phyloP scores from a whole-genome alignment of 2,888 invertebrate species.

The Meganola albula region DNA sequence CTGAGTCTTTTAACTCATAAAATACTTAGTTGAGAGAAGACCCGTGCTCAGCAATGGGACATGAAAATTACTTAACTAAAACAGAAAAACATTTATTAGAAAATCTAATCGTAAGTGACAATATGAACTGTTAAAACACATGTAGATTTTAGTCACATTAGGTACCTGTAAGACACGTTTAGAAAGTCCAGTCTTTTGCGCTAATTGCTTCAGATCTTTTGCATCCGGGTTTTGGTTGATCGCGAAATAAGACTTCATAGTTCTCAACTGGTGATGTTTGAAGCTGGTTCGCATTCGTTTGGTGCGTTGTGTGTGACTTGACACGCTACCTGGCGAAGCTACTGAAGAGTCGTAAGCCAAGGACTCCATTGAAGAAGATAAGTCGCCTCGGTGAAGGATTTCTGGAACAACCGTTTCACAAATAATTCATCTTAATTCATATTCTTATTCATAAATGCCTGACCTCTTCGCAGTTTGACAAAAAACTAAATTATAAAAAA shows the following conservation, averaged over 20 bases:
- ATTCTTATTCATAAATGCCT: too few relatives aligned
- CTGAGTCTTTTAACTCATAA: too few relatives aligned
- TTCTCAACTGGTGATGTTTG: slow-evolving; percentile 98
- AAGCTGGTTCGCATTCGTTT: slow-evolving; percentile 99
- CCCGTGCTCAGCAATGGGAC: too few relatives aligned
- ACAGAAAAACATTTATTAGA: too few relatives aligned
- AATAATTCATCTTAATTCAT: too few relatives aligned
- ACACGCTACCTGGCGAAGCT: slow-evolving; percentile 82
- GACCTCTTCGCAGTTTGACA: too few relatives aligned
- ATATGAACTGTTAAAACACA: too few relatives aligned
- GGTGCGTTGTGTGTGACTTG: slow-evolving; percentile 81
- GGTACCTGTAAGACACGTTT: slow-evolving; percentile 99
- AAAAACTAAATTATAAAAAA: too few relatives aligned
- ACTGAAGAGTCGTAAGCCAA: slow-evolving; percentile 85
- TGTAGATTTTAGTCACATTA: too few relatives aligned
- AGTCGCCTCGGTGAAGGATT: slow-evolving; percentile 84
- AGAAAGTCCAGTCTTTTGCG: slow-evolving; percentile 98
- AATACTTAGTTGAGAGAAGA: too few relatives aligned
- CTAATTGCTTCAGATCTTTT: slow-evolving; percentile 98
- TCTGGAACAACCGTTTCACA: slow-evolving; percentile 82
- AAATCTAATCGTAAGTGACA: too few relatives aligned
- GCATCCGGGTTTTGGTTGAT: slow-evolving; percentile 99
- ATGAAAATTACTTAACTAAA: too few relatives aligned
- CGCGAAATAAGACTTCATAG: slow-evolving; percentile 99
- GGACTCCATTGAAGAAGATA: slow-evolving; percentile 87